Percentiles rank a stretch among this genome's conserved stretches.
Evolutionary conservation across 2,888 invertebrate genomes (phyloP).

Genomic region (Erebia epiphron): DNA sequence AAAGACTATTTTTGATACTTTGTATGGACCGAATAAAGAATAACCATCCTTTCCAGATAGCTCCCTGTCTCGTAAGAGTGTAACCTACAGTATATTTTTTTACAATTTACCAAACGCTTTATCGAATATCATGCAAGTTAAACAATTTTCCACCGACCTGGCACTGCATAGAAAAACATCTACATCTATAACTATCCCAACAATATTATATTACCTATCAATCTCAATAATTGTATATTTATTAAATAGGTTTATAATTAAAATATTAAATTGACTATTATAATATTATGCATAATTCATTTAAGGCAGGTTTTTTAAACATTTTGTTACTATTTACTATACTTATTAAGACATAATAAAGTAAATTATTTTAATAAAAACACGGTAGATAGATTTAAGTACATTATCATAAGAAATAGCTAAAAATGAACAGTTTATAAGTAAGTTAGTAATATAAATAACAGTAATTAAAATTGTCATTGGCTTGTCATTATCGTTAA

Average conservation of each 20-base stretch:
- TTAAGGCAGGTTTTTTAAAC: constrained; percentile 28
- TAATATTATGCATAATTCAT: constrained; percentile 62
- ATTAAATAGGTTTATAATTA: constrained; percentile 49
- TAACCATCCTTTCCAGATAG: no score
- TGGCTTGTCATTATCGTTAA: constrained; percentile 37
- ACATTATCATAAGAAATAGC: neutral
- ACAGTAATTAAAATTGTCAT: constrained; percentile 30
- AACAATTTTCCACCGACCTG: constrained; percentile 44
- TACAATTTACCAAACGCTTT: constrained; percentile 11
- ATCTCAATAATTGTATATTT: constrained; percentile 61
- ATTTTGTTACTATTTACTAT: neutral
- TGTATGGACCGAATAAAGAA: no score
- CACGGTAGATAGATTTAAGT: neutral
- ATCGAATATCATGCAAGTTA: neutral
- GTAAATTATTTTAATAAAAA: neutral
- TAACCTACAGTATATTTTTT: neutral
- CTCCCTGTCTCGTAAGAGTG: neutral
- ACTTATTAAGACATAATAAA: neutral
- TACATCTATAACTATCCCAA: constrained; percentile 59
- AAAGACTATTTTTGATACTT: neutral
- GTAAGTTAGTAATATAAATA: neutral
- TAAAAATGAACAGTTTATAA: no score
- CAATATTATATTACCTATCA: constrained; percentile 60
- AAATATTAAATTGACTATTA: constrained; percentile 72
- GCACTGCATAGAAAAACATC: constrained; percentile 51